A percentile compares a stretch with the other conserved stretches of the same genome.
Evolutionary conservation across 2,797 vertebrate genomes (phyloP).

Genomic region (Scyliorhinus canicula): DNA sequence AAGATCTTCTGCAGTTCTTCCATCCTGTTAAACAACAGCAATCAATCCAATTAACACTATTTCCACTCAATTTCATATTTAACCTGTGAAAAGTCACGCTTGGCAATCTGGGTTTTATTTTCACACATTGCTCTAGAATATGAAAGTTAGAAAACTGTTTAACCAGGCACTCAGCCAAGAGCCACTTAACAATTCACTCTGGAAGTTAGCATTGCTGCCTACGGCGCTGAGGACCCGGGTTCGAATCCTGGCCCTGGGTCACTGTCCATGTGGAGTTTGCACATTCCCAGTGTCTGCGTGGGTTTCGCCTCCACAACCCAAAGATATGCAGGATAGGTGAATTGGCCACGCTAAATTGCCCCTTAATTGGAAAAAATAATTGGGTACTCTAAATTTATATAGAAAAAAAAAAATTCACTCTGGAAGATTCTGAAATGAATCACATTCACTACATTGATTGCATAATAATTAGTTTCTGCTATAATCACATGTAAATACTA

Average conservation of each 20-base stretch:
- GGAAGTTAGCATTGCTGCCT: too few species aligned
- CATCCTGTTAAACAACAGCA: conserved; percentile 68
- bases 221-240: too few species aligned
- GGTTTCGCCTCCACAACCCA: too few species aligned
- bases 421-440: conserved; percentile 24
- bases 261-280: too few species aligned
- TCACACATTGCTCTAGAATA: conserved; percentile 1
- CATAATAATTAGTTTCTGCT: conserved; percentile 19
- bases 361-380: too few species aligned
- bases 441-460: conserved; percentile 26
- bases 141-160: conserved; percentile 17
- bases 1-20: conserved; percentile 87
- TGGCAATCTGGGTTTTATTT: neutral
- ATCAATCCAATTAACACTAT: conserved; percentile 20
- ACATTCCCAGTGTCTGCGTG: too few species aligned
- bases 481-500: neutral
- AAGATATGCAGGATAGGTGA: too few species aligned
- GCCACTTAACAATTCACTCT: conserved; percentile 25
- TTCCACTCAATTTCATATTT: conserved; percentile 23
- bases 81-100: neutral
- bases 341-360: too few species aligned
- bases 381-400: too few species aligned
- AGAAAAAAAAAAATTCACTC: too few species aligned
- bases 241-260: too few species aligned
- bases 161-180: neutral